Base-by-base conservation (phyloP, 1,140 invertebrate species). In the Patella vulgata region DNA sequence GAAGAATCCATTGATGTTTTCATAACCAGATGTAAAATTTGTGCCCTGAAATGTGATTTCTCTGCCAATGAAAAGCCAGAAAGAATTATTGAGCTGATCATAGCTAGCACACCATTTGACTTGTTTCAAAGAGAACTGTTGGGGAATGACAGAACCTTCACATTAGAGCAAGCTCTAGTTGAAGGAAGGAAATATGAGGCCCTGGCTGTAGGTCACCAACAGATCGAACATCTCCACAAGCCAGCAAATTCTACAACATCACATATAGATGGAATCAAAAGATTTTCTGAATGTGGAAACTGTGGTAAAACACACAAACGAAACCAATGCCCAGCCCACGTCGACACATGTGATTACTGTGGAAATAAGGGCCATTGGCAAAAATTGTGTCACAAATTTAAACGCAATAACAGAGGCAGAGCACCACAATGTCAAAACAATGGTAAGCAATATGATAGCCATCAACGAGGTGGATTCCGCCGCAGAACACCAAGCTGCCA, bases 71-170 rank as follows among this genome's bases (percentile, higher is more conserved):
- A 62, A 30, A 8, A 33, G n/a, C 36, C 40, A 23, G 50, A 62
- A 19, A 27, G 50, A 47, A 53, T 62, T 11, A 4, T 62, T n/a
- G 50, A 62, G 44, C 50, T 62, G 28, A 6, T 62, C 0, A 55
- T 44, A 19, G 50, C 51, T 23, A 44, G 36, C 17, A 48, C 61
- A 19, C 51, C 59, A 23, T 44, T 43, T 44, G 51, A 62, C 28
- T n/a, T 27, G 4, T 50, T 63, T 23, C 9, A 48, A 19, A 30
- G 31, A 23, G 54, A 63, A 6, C 46, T 63, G 14, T 19, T 57
- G 14, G 31, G 46, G 1, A 56, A 56, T 27, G 30, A 36, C 1
- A 63, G 58, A 57, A 44, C 21, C 1, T 57, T 39, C 54, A 48
- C 21, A 3, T 17, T 57, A 4, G 30, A 8, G 4, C 17, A 47